Evolutionary conservation across 2,797 vertebrate species (phyloP), one percentile per base, ranked within the genome.

Genomic region (Alfaro cultratus): DNA sequence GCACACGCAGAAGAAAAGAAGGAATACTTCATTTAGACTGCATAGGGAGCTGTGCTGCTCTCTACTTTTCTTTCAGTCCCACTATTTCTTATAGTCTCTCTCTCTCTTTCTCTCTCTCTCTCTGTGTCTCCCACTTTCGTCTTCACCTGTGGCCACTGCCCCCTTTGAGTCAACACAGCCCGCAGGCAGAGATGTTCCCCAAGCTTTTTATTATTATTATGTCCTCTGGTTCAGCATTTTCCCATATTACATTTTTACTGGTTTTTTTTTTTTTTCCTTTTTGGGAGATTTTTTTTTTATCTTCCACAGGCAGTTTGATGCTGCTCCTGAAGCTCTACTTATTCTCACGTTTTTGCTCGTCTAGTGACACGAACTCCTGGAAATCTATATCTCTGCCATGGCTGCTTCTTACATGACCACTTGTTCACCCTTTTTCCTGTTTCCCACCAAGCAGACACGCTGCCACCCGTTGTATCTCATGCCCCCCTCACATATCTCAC

Each of bases 21-120:
- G 90, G 98, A 99, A 89, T 99, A 99, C 96, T 99, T 99, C 96
- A 99, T 99, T 97, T 99, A 99, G 97, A 97, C 96, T 95, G 96
- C 95, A 91, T 89, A 62, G 89, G 89, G 93, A 83, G 88, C 91
- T 85, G 79, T 83, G 87, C 82, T 23, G 84, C 90, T 86, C 90
- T 81, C 82, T 76, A 77, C 62, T 46, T 47, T 74, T 88, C 95
- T 93, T 93, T 82, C 68, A 55, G 36, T 88, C 87, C 86, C 84
- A 86, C 74, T 87, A 68, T 90, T 82, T 86, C 80, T 81, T 77
- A 87, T 72, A 85, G 78, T 89, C 75, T 85, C 41, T 84, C 68
- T 87, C 18, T 49, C 51, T 84, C 64, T 87, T n/a, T n/a, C n/a
- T n/a, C n/a, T n/a, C n/a, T n/a, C n/a, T n/a, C 16, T 49, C 51